A percentile compares a stretch with the other conserved stretches of the same genome.
Evolutionary conservation across 2,113 vertebrate genomes (phyloP).

Genomic region (Rhinoderma darwinii): DNA sequence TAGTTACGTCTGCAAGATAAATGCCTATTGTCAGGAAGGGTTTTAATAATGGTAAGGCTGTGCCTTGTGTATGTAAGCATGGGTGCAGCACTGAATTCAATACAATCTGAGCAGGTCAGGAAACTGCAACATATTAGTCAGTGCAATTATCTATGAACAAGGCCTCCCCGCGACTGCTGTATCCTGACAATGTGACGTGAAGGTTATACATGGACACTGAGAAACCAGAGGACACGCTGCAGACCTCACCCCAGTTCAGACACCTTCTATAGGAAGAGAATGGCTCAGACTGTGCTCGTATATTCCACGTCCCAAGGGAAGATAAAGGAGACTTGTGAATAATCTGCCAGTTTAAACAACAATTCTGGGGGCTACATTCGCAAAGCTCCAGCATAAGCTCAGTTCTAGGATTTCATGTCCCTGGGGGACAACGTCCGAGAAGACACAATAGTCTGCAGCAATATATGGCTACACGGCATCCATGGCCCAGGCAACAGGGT

Average conservation of each 20-base stretch:
- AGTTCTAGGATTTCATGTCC: neutral
- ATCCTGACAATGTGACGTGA: conserved; percentile 4
- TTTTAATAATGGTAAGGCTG: too few species aligned
- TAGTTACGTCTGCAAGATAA: too few species aligned
- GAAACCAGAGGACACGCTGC: neutral
- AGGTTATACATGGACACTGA: neutral
- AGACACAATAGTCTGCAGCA: neutral
- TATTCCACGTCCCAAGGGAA: neutral
- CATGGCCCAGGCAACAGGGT: neutral
- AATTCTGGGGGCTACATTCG: neutral
- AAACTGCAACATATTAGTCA: neutral
- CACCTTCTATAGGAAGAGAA: neutral
- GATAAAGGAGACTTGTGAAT: neutral
- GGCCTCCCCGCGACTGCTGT: neutral
- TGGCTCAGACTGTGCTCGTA: neutral
- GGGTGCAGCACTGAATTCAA: neutral
- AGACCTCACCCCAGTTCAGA: neutral
- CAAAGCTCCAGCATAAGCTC: neutral
- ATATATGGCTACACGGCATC: neutral
- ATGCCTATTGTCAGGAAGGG: too few species aligned
- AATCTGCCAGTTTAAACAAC: neutral
- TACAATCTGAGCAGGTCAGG: neutral
- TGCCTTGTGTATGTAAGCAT: neutral
- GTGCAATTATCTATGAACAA: neutral
- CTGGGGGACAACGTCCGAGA: neutral